Evolutionary conservation across 2,113 vertebrate species (phyloP).

Genomic region (Plecotus auritus): DNA sequence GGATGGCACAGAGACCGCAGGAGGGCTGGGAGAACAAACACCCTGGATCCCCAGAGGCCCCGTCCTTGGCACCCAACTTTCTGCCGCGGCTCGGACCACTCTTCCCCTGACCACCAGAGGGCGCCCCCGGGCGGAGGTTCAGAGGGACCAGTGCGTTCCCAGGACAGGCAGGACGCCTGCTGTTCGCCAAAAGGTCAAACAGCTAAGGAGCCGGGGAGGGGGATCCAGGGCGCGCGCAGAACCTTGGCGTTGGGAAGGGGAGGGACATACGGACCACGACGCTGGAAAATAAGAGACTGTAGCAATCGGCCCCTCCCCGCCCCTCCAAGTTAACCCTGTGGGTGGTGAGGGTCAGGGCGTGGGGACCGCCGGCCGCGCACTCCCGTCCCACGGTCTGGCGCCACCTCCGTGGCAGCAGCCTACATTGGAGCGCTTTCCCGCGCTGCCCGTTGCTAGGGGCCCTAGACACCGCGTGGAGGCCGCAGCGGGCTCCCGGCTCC

Average conservation of each 20-base stretch:
- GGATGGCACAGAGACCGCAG: not conserved
- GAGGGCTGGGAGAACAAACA: not conserved
- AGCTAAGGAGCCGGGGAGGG: not conserved
- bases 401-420: not conserved
- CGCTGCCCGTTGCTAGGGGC: not conserved
- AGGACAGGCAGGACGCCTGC: not conserved
- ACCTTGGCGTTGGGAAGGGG: not conserved
- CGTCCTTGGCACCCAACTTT: not conserved
- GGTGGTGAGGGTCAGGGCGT: not conserved
- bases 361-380: not conserved
- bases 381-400: not conserved
- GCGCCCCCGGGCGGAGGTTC: not conserved
- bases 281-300: not conserved
- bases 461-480: not conserved
- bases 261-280: not conserved
- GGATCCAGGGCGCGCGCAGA: not conserved
- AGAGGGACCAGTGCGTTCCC: rapidly evolving
- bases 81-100: rapidly evolving
- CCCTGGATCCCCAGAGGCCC: not conserved
- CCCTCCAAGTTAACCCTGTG: not conserved
- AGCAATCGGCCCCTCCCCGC: not conserved
- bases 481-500: not conserved
- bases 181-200: not conserved
- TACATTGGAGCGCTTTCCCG: not conserved
- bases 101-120: rapidly evolving